Base-by-base conservation (phyloP, 1,140 invertebrate species). In the Penaeus chinensis region DNA sequence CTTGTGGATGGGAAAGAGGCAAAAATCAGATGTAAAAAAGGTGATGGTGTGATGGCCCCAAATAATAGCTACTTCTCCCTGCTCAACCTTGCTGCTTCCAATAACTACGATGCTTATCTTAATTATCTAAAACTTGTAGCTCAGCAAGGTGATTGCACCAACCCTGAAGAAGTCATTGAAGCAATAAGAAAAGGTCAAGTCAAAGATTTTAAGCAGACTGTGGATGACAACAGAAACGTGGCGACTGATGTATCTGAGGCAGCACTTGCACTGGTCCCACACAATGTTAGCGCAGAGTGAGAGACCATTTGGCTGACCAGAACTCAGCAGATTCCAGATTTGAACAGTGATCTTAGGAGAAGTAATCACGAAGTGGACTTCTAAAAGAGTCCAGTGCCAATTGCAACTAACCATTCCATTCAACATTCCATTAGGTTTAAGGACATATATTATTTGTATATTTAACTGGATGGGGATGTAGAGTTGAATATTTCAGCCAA, bases 191-290 rank as follows among this genome's bases (percentile, higher is more conserved):
- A 87, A 71, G 80, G 80, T 13, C 80, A 76, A 63, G 81, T 78
- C 10, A 82, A 82, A 79, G 86, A 87, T 65, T 74, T 71, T 13
- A 85, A 85, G 71, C 78, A 78, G 24, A 69, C 88, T n/a, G 80
- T 89, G 18, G 88, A 89, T 85, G 88, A 82, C 76, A 89, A 89
- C 60, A 80, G 88, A n/a, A 89, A 89, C 66, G 79, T 82, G 24
- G 24, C 81, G 1, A 63, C 81, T 37, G 62, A 65, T 32, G 62
- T 85, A 18, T 89, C 88, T 22, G 88, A 85, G 20, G 65, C 83
- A 32, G 88, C 88, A 2, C 61, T 89, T 3, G 83, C 83, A 27
- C 79, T 89, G n/a, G 88, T 89, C 22, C 61, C 83, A 77, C 77
- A 89, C 32, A 89, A 89, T 65, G 79, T 81, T 16, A 54, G 78